Evolutionary conservation across 2,113 vertebrate species (phyloP).

Genomic region (Ophthalmolycus amberensis): DNA sequence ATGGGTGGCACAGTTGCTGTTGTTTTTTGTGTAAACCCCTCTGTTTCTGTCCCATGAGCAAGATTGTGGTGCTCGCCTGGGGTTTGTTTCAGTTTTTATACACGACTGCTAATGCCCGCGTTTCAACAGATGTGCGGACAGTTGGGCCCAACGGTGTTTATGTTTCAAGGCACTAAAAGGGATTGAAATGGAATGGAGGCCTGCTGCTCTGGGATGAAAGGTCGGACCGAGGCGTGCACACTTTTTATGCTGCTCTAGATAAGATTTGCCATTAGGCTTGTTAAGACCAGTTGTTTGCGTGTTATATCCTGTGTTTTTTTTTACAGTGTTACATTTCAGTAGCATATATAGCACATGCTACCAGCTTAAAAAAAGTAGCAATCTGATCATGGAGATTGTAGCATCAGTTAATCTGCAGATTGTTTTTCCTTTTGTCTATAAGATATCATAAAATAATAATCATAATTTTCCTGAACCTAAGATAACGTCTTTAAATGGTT

Average conservation of each 20-base stretch:
- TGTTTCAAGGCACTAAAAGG: slow-evolving; percentile 33
- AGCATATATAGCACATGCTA: not conserved
- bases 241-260: slow-evolving; percentile 68
- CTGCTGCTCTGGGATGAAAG: slow-evolving; percentile 63
- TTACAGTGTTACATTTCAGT: slow-evolving; percentile 12
- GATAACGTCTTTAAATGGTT: not conserved
- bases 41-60: slow-evolving; percentile 16
- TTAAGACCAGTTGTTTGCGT: slow-evolving; percentile 22
- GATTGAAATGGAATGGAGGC: slow-evolving; percentile 30
- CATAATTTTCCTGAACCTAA: not conserved
- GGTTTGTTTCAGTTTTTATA: slow-evolving; percentile 52
- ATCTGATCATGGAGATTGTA: not conserved
- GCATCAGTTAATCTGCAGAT: not conserved
- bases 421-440: not conserved
- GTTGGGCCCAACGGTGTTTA: slow-evolving; percentile 31
- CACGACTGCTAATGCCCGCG: slow-evolving; percentile 5
- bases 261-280: slow-evolving; percentile 56
- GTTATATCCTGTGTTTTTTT: slow-evolving; percentile 23
- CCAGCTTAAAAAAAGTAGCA: not conserved
- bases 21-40: slow-evolving; percentile 10
- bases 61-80: slow-evolving; percentile 13
- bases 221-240: slow-evolving; percentile 53
- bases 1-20: slow-evolving; percentile 42
- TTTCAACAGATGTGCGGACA: slow-evolving; percentile 62
- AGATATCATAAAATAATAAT: not conserved